Evolutionary conservation across 2,797 vertebrate species (phyloP).

Genomic region (Trachurus trachurus): DNA sequence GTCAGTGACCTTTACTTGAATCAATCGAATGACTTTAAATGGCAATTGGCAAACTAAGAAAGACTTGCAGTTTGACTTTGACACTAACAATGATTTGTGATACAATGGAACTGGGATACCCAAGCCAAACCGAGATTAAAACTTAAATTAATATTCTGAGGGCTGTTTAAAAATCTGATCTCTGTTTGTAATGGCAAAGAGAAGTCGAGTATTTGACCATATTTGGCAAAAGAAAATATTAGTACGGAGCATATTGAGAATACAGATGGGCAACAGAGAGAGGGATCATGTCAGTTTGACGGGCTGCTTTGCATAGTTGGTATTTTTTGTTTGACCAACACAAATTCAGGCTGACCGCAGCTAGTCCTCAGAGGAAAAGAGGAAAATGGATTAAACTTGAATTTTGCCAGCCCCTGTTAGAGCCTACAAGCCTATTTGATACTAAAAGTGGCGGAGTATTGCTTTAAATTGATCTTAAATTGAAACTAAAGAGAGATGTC

Average conservation of each 20-base stretch:
- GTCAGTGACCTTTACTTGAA: not conserved
- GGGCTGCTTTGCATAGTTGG: not conserved
- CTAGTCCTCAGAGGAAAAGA: not conserved
- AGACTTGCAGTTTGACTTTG: not conserved
- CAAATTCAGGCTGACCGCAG: conserved; percentile 1
- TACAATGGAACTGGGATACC: not conserved
- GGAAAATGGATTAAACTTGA: not conserved
- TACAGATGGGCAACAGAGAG: not conserved
- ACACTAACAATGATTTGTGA: not conserved
- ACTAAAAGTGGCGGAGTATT: not conserved
- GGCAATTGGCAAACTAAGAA: not conserved
- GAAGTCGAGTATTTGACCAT: not conserved
- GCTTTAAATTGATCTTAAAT: not conserved
- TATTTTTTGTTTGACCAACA: not conserved
- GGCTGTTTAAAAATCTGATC: not conserved
- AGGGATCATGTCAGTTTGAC: not conserved
- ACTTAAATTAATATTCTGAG: not conserved
- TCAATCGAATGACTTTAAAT: conserved; percentile 4
- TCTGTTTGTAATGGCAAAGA: not conserved
- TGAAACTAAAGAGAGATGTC: not conserved
- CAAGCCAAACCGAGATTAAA: not conserved
- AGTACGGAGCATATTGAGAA: not conserved
- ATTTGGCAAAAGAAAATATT: not conserved
- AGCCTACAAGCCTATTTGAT: not conserved
- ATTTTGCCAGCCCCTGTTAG: not conserved